Conservation (phyloP, 2,797 vertebrate species). For the Molossus alvarezi region DNA sequence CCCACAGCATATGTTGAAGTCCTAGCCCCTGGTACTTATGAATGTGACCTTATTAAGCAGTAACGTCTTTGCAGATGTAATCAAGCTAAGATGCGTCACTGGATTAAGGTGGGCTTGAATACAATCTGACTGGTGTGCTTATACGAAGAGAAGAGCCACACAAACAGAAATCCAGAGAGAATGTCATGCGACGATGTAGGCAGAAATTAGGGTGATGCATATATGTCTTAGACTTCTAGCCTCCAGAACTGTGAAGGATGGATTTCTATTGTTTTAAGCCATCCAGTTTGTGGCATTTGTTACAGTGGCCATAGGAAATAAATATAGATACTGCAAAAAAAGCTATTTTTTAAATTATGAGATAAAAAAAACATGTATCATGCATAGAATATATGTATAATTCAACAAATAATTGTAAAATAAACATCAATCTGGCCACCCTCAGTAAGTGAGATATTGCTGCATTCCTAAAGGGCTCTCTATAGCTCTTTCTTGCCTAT, state of each 20-base stretch:
- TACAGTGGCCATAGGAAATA: neutral
- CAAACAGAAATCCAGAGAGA: neutral
- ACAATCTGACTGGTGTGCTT: neutral
- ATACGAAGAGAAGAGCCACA: neutral
- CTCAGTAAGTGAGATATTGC: neutral
- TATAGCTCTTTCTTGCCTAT: neutral
- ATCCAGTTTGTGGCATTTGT: neutral
- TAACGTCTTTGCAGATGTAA: neutral
- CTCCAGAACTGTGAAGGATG: neutral
- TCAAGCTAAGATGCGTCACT: neutral
- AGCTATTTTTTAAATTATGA: neutral
- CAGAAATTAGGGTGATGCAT: too few species aligned
- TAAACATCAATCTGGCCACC: neutral
- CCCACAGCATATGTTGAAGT: neutral
- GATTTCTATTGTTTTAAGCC: neutral
- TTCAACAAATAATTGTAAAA: conserved; percentile 1
- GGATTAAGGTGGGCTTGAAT: neutral
- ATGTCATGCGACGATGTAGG: neutral
- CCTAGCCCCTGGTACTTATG: neutral
- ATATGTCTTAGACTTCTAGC: neutral
- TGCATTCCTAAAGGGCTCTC: neutral
- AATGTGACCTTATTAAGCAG: conserved; percentile 4
- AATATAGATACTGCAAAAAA: neutral
- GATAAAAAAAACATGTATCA: neutral
- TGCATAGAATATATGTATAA: neutral